These are phyloP conservation scores for Sebastes trivittatus DNA, from an alignment of 2,797 vertebrate species.

Conservation along the genomic window DNA sequence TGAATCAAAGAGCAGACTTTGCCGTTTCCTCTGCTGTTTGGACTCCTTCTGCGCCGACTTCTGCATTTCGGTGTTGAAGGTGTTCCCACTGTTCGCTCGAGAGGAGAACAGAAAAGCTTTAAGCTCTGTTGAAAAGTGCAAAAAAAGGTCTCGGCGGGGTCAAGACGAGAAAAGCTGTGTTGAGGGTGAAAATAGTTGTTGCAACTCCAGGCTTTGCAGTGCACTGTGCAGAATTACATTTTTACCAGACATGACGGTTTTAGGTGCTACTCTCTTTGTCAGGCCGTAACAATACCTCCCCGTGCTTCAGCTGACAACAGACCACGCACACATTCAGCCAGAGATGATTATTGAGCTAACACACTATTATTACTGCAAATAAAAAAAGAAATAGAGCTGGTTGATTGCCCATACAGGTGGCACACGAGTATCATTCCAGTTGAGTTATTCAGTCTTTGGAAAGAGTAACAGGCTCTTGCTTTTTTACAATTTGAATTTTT, in stretches of 20 bases:
- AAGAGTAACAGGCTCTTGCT: neutral
- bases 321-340: neutral
- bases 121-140: constrained; percentile 8
- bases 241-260: constrained; percentile 11
- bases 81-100: neutral
- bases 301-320: neutral
- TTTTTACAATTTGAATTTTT: too few species aligned
- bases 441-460: neutral
- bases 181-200: neutral
- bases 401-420: neutral
- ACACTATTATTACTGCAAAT: neutral
- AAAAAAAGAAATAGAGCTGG: neutral
- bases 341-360: neutral
- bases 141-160: constrained; percentile 19
- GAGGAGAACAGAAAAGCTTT: constrained; percentile 3
- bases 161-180: neutral
- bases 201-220: neutral
- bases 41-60: neutral
- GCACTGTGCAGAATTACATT: neutral
- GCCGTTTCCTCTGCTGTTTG: neutral
- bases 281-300: constrained; percentile 9
- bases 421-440: neutral
- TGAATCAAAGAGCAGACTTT: neutral
- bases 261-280: constrained; percentile 29
- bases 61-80: neutral